Evolutionary conservation across 2,113 vertebrate genomes (phyloP).

Genomic region (Lepus timidus): DNA sequence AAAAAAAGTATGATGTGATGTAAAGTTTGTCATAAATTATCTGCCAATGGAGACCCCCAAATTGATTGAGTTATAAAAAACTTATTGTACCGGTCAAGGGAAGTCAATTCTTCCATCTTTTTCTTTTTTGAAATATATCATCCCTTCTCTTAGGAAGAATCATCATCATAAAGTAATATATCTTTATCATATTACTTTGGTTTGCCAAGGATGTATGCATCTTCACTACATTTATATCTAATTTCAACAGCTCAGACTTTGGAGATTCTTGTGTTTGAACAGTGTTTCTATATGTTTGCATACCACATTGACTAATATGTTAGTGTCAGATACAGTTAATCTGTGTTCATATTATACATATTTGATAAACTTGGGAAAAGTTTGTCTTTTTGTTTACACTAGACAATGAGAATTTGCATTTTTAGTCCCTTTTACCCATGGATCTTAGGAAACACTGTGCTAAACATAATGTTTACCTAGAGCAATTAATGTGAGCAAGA

Average conservation of each 20-base stretch:
- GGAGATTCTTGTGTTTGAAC: background rate
- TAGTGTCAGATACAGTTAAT: background rate
- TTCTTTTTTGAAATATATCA: background rate
- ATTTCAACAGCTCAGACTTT: background rate
- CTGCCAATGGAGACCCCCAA: background rate
- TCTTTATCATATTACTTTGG: background rate
- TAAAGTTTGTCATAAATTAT: constrained; percentile 45
- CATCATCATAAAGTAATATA: background rate
- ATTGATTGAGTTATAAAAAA: constrained; percentile 59
- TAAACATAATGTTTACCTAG: background rate
- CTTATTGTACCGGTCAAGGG: background rate
- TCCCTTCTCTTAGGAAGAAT: background rate
- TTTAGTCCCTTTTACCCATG: background rate
- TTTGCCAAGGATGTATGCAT: background rate
- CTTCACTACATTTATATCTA: constrained; percentile 6
- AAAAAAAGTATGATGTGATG: constrained; percentile 4
- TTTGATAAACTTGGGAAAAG: background rate
- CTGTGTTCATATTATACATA: background rate
- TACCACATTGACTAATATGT: background rate
- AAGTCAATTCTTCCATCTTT: constrained; percentile 15
- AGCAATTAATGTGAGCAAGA: background rate
- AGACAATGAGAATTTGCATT: background rate
- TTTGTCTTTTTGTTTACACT: background rate
- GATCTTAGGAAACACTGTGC: background rate
- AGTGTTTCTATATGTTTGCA: background rate